Conservation (phyloP, 2,113 vertebrate genomes). For the Scophthalmus maximus region DNA sequence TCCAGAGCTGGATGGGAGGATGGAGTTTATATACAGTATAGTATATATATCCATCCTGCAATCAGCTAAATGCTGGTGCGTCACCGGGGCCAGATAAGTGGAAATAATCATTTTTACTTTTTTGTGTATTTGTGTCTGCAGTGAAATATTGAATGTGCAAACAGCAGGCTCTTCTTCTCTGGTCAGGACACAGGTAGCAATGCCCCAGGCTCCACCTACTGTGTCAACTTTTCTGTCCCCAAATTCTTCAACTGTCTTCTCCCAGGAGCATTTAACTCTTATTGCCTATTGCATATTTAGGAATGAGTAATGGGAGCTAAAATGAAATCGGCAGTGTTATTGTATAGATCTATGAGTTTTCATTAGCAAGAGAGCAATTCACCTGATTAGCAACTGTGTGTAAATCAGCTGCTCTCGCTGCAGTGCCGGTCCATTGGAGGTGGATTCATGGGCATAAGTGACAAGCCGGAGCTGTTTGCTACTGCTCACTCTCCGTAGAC, state of each 20-base stretch:
- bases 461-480: slow-evolving; percentile 68
- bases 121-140: slow-evolving; percentile 69
- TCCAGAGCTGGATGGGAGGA: slow-evolving; percentile 30
- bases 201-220: slow-evolving; percentile 25
- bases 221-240: slow-evolving; percentile 50
- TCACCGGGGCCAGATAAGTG: slow-evolving; percentile 41
- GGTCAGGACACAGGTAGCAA: slow-evolving; percentile 15
- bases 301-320: slow-evolving; percentile 77
- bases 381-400: slow-evolving; percentile 77
- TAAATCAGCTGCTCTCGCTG: slow-evolving; percentile 77
- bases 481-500: slow-evolving; percentile 46
- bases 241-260: slow-evolving; percentile 38
- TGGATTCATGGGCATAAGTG: slow-evolving; percentile 69
- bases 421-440: slow-evolving; percentile 37
- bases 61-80: slow-evolving; percentile 74
- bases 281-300: slow-evolving; percentile 63
- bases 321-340: slow-evolving; percentile 73
- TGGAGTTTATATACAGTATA: no score
- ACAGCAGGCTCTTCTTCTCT: slow-evolving; percentile 14
- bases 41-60: slow-evolving; percentile 57
- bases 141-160: slow-evolving; percentile 28
- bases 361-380: slow-evolving; percentile 86
- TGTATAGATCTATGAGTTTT: slow-evolving; percentile 82
- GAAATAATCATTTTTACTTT: slow-evolving; percentile 64
- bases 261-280: slow-evolving; percentile 44